Evolutionary conservation across 2,113 vertebrate genomes (phyloP).

Genomic region (Climacteris rufus): DNA sequence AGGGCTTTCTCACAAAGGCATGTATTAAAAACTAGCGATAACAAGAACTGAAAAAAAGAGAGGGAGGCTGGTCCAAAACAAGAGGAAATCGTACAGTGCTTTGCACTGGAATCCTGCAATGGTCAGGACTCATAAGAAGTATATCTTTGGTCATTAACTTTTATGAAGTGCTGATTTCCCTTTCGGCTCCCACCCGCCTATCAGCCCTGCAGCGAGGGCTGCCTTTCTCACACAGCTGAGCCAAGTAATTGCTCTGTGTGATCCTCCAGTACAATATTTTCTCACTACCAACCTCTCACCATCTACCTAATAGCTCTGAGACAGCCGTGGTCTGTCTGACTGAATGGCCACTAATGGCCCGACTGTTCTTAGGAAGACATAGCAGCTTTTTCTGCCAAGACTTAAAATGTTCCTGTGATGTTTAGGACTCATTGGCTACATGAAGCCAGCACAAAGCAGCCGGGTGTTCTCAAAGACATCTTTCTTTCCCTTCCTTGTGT

Average conservation of each 20-base stretch:
- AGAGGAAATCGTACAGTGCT: background rate
- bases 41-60: background rate
- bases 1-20: background rate
- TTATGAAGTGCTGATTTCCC: constrained; percentile 36
- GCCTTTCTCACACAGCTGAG: background rate
- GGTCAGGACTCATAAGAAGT: background rate
- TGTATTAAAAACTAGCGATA: background rate
- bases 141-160: constrained; percentile 25
- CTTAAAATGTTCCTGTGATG: background rate
- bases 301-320: background rate
- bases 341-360: background rate
- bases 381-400: background rate
- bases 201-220: background rate
- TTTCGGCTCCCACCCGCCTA: background rate
- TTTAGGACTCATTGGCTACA: background rate
- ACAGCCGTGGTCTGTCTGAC: background rate
- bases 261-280: background rate
- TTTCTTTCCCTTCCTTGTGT: background rate
- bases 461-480: background rate
- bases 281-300: background rate
- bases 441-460: background rate
- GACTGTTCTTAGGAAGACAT: background rate
- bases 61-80: background rate
- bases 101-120: background rate
- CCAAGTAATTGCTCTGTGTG: background rate